Evolutionary conservation across 2,113 vertebrate species (phyloP), one percentile per base, ranked within the genome.

Genomic region (Microcebus murinus): DNA sequence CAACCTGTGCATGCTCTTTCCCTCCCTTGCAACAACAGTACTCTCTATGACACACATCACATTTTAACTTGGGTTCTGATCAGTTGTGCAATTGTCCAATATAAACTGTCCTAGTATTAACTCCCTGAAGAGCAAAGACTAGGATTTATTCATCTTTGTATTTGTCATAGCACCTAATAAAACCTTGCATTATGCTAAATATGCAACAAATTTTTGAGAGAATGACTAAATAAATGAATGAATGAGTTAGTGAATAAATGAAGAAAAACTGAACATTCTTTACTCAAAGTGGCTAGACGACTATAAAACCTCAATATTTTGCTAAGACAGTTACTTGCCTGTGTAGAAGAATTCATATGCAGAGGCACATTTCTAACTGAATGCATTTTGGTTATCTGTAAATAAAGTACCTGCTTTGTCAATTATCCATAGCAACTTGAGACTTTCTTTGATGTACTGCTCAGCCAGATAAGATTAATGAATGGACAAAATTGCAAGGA

Each of bases 391-490:
- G 48, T 68, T 95, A 89, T 71, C 89, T 97, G 7, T 87, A 95
- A 97, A 82, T 93, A 96, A 95, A 86, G 79, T 59, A 67, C 4
- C 15, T 55, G 48, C 55, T 86, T 88, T 95, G 52, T 83, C 85
- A 86, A 50, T 95, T 95, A 74, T 65, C 76, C 50, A 25, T 34
- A 67, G 65, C 61, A 81, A 76, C 25, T 42, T 76, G 57, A 94
- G 80, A 83, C 20, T 89, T 63, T n/a, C 84, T 83, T 94, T 95
- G 79, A 95, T 85, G 34, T 68, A 39, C 59, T 84, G 29, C 17
- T 95, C 42, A 73, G 50, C 29, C 70, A 95, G 31, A 63, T 93
- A 59, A 57, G 48, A 91, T 96, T 77, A 95, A 79, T 94, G 48
- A 90, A 36, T 57, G 52, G 29, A 84, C 25, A 59, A 52, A 95